A percentile compares a stretch with the other conserved stretches of the same genome.
These are phyloP conservation scores for Pantherophis guttatus DNA, from an alignment of 2,113 vertebrate species.

Conservation along the genomic window DNA sequence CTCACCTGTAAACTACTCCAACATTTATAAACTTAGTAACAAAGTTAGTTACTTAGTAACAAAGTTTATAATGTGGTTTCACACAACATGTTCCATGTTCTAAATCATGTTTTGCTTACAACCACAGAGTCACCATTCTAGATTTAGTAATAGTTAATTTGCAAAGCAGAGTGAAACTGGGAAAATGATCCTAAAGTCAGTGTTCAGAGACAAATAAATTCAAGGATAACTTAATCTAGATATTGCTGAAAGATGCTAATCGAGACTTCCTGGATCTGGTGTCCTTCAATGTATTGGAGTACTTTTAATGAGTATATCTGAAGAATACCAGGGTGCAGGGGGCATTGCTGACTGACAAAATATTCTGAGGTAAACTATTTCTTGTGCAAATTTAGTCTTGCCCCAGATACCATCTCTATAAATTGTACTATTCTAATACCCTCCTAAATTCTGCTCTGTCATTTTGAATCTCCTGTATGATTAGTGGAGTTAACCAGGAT, in stretches of 20 bases:
- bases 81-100: background rate
- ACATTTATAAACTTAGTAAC: background rate
- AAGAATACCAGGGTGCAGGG: background rate
- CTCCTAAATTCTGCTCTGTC: background rate
- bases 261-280: background rate
- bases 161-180: background rate
- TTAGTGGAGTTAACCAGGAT: background rate
- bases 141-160: background rate
- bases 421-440: background rate
- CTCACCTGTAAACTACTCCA: background rate
- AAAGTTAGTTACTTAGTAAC: background rate
- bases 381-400: background rate
- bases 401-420: background rate
- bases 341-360: background rate
- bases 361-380: background rate
- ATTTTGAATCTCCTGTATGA: background rate
- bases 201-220: background rate
- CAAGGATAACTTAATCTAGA: background rate
- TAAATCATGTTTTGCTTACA: background rate
- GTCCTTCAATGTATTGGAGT: background rate
- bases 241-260: background rate
- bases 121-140: background rate
- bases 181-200: background rate
- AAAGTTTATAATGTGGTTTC: background rate
- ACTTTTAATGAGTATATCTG: background rate